Evolutionary conservation across 2,113 vertebrate species (phyloP), one percentile per base, ranked within the genome.

Genomic region (Alligator mississippiensis): DNA sequence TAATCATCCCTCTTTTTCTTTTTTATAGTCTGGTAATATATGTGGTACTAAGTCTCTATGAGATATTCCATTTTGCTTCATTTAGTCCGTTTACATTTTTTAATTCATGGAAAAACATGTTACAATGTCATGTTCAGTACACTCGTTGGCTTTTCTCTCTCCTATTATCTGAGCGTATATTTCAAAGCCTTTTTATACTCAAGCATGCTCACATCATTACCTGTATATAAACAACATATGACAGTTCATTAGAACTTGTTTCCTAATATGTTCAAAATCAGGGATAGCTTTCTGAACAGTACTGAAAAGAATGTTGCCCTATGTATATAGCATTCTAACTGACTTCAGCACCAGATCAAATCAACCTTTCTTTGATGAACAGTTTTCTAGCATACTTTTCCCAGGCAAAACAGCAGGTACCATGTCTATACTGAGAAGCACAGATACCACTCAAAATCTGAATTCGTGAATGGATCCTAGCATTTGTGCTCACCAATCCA

Each of bases 41-140:
- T 19, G 30, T 75, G 30, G 34, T 34, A 9, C 0, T 47, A 13
- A 60, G 72, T 30, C 17, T 66, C 63, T 78, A 84, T 76, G 80
- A 81, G 58, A 78, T 85, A 86, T 92, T 10, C 64, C 75, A 57
- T 88, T 94, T 22, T 90, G 70, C 92, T 34, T 28, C 38, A 54
- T 79, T 77, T 77, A 77, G 80, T 88, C 79, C 85, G 2, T 82
- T 95, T 93, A 34, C 28, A 30, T 89, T 83, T 95, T 90, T 94
- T 74, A 90, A 90, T 76, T 47, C 27, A 82, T 91, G 34, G 9
- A 22, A 92, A 16, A 81, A 83, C 78, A 70, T 68, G 34, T 90
- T 27, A 28, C 88, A 89, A 34, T 28, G 25, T 79, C 76, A 58
- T 15, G 25, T 95, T 58, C 85, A 87, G 25, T 30, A 38, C 4